Base-by-base conservation (phyloP, 2,113 vertebrate species). In the Mastomys natalensis region DNA sequence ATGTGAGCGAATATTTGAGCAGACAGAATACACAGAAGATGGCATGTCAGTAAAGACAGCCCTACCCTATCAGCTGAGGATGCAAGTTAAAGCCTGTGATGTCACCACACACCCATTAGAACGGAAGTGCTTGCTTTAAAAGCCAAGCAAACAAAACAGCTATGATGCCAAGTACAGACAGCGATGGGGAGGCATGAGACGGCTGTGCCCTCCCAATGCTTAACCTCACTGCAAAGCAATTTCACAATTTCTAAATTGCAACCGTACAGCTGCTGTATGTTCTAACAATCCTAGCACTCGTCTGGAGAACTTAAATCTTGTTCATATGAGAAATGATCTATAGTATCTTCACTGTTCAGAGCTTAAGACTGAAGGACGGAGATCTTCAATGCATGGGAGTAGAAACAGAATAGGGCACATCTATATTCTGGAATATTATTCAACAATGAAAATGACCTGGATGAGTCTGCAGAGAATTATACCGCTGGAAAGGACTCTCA, bases 151-250 rank as follows among this genome's bases (percentile, higher is more conserved):
- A 55, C 51, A 58, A 40, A 58, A 13, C 8, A 55, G 7, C 4
- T 0, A 7, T n/a, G 21, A 3, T 1, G 4, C 53, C 29, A 34
- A 37, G 11, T 26, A 7, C 22, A 24, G 53, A 26, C 37, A 82
- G 10, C 1, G 21, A 26, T 58, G 80, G 37, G 22, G 22, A 82
- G 12, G 60, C 24, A 22, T 1, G 15, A 16, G n/a, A 22, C 37
- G 1, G 37, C 12, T 40, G 12, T 40, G 37, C 26, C 55, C 40
- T 40, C 34, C 22, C 37, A 40, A 40, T 60, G 55, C 2, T 2
- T 11, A 26, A n/a, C 37, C 37, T 53, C 53, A 60, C 34, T 26
- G 53, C 7, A 7, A 82, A 60, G n/a, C 37, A 7, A 16, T 40
- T 13, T 40, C 22, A 3, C 78, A 58, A 24, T 82, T 40, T 60